Evolutionary conservation across 2,888 invertebrate genomes (phyloP), one percentile per base, ranked within the genome.

Genomic region (Yponomeuta malinellus): DNA sequence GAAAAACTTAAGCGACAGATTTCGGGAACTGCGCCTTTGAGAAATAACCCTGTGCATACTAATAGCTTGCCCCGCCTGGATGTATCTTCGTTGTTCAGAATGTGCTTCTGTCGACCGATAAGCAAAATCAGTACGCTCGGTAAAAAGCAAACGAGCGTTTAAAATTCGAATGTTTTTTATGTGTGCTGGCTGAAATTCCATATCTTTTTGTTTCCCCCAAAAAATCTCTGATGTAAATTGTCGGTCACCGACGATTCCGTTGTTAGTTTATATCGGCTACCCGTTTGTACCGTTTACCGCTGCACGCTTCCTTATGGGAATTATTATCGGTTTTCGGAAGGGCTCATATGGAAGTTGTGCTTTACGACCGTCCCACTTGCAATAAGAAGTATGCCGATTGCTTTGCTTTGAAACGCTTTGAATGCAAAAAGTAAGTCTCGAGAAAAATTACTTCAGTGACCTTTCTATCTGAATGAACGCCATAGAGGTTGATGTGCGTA

Each of bases 251-350:
- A 12, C 12, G 12, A 59, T 59, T 59, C 52, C 15, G 52, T 59
- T 59, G 52, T 59, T 59, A 59, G 52, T 59, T 59, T 59, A 59
- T 59, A 15, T 85, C 84, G 85, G 81, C 83, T 83, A 83, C 88
- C 85, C 82, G 88, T 87, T 87, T 89, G 72, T 71, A 73, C 72
- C 71, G 74, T 71, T 90, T 86, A 82, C 81, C 83, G 85, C 76
- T 76, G 73, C 78, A 76, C 75, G 73, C 82, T 87, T 87, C 88
- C 88, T 86, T 81, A 81, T 84, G 86, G 48, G 83, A 86, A 88
- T 87, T 81, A 86, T 86, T 88, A 87, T 79, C 78, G 82, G 82
- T 85, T 88, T 86, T 86, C 79, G 63, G 63, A 68, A 80, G 81
- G 76, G 78, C 78, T 78, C 15, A 4, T 74, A 76, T 79, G 74